Conservation (phyloP, 2,888 invertebrate species). For the Tachina fera region DNA sequence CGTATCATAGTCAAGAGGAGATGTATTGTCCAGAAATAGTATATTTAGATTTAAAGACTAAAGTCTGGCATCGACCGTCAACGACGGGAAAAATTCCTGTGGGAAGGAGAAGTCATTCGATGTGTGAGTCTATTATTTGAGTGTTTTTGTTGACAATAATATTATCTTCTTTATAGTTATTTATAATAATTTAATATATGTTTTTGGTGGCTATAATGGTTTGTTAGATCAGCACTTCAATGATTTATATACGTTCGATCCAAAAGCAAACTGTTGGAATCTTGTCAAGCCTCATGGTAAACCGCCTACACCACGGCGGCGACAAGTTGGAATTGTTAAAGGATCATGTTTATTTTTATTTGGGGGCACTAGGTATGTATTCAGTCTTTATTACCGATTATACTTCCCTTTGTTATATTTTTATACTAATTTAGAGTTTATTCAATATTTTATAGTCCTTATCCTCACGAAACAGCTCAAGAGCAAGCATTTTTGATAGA, state of each 20-base stretch:
- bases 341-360: slow-evolving; percentile 91
- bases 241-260: slow-evolving; percentile 90
- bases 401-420: too few relatives aligned
- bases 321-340: slow-evolving; percentile 92
- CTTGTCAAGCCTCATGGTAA: slow-evolving; percentile 85
- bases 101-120: slow-evolving; percentile 95
- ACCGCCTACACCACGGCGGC: slow-evolving; percentile 86
- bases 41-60: slow-evolving; percentile 88
- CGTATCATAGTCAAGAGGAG: slow-evolving; percentile 87
- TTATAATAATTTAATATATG: slow-evolving; percentile 89
- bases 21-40: slow-evolving; percentile 90
- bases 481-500: slow-evolving; percentile 85
- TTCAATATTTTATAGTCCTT: slow-evolving; percentile 62
- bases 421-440: neutral
- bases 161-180: slow-evolving; percentile 86
- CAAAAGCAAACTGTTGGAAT: slow-evolving; percentile 86
- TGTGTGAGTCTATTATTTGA: slow-evolving; percentile 86
- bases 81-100: slow-evolving; percentile 88
- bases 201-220: slow-evolving; percentile 96
- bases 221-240: slow-evolving; percentile 90
- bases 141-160: slow-evolving; percentile 23
- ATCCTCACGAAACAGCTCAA: slow-evolving; percentile 69
- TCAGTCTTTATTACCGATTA: neutral
- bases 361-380: slow-evolving; percentile 92
- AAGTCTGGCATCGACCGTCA: slow-evolving; percentile 87